A percentile compares a stretch with the other conserved stretches of the same genome.
Evolutionary conservation across 1,140 invertebrate species (phyloP).

Genomic region (Drosophila carrolli): DNA sequence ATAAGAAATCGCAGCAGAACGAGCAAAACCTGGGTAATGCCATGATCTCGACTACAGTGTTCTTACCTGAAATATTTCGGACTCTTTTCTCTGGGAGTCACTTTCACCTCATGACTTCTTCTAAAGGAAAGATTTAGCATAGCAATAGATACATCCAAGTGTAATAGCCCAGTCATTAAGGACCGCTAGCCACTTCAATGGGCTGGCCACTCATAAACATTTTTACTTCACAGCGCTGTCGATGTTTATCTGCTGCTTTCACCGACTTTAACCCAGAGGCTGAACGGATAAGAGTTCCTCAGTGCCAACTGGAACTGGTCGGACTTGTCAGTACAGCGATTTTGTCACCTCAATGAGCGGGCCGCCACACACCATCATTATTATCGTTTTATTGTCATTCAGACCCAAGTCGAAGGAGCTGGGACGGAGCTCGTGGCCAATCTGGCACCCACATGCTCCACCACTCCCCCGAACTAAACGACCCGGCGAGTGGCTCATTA

Average conservation of each 20-base stretch:
- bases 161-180: conserved; percentile 50
- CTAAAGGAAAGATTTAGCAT: neutral
- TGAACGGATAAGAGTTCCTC: conserved; percentile 1
- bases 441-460: conserved; percentile 75
- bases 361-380: conserved; percentile 62
- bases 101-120: neutral
- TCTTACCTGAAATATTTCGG: too few species aligned
- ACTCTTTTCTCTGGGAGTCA: neutral
- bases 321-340: conserved; percentile 60
- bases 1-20: too few species aligned
- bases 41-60: too few species aligned
- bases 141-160: neutral
- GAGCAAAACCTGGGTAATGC: too few species aligned
- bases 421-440: conserved; percentile 58
- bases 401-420: conserved; percentile 33
- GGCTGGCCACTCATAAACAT: conserved; percentile 53
- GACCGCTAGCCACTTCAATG: conserved; percentile 42
- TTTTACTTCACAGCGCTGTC: conserved; percentile 47
- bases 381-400: conserved; percentile 71
- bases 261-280: neutral
- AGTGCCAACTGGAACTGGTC: conserved; percentile 16
- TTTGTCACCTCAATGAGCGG: conserved; percentile 71
- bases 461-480: conserved; percentile 38
- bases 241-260: conserved; percentile 36
- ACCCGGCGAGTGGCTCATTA: conserved; percentile 76